Evolutionary conservation across 1,140 invertebrate genomes (phyloP), one percentile per base, ranked within the genome.

Genomic region (Drosophila arawakana): DNA sequence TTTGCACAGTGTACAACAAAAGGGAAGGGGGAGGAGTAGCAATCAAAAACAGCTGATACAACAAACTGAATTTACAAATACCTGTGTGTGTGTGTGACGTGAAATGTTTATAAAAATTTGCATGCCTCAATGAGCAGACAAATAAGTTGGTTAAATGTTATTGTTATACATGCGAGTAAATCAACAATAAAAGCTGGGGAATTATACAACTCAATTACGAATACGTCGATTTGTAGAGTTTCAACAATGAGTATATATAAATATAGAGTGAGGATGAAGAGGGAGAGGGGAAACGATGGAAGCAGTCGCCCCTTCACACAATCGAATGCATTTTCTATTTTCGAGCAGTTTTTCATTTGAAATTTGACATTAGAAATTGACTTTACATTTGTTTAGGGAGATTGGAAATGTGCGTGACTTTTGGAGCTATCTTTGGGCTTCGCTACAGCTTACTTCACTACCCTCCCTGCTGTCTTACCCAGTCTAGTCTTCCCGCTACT

Each of bases 141-240:
- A 88, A 86, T 83, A 88, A 62, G 54, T 61, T 68, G 50, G 76
- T 60, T 77, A 80, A 86, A 86, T 80, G 80, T 80, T 86, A 79
- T 86, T 79, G 86, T 76, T 57, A 57, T 21, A 57, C 37, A 57
- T 57, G n/a, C 54, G 15, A 18, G 37, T 41, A 41, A 21, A 57
- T 37, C 25, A 35, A 62, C 43, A 61, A 57, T 13, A 67, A 49
- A 41, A 66, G 10, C 11, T 18, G 60, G 44, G 61, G 46, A 68
- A 72, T 81, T 81, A 81, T 71, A 85, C 75, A 85, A 88, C 83
- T 79, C 67, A 79, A 88, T 76, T 81, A 79, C 72, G 66, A 54
- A 44, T 15, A 30, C 55, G 15, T 58, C 59, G 49, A 66, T 43
- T 50, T 58, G 66, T 72, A 49, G 21, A 58, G 13, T 30, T 47